These are phyloP conservation scores for Aphis craccivora DNA, from an alignment of 1,140 invertebrate species.

Conservation along the genomic window DNA sequence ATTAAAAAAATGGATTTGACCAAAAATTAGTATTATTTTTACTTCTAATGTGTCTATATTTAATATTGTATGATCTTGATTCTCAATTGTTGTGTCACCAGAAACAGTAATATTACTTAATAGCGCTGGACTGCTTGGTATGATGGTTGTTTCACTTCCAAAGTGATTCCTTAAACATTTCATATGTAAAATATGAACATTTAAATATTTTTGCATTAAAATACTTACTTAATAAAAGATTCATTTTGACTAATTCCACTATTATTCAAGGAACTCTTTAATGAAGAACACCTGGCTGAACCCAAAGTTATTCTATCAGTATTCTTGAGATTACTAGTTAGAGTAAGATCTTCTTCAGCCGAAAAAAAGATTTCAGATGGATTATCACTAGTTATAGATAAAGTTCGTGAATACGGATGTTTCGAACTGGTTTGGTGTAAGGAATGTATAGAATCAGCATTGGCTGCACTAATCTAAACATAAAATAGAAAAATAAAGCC, in stretches of 20 bases:
- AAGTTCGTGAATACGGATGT: conserved; percentile 70
- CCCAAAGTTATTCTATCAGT: conserved; percentile 19
- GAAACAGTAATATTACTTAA: conserved; percentile 3
- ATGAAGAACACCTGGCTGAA: conserved; percentile 29
- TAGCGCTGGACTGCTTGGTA: conserved; percentile 4
- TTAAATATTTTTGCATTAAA: not conserved
- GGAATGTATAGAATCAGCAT: conserved; percentile 34
- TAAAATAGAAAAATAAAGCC: conserved; percentile 6
- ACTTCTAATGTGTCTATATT: conserved; percentile 31
- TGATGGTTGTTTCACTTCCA: conserved; percentile 54
- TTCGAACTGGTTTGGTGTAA: conserved; percentile 42
- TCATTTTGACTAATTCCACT: conserved; percentile 42
- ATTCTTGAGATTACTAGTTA: not conserved
- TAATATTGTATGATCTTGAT: conserved; percentile 23
- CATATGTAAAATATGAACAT: not conserved
- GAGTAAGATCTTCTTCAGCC: conserved; percentile 83
- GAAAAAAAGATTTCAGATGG: conserved; percentile 91
- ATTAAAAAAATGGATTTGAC: not conserved
- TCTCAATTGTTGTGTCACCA: not conserved
- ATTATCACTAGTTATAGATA: conserved; percentile 87
- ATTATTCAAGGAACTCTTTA: conserved; percentile 41
- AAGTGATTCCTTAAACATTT: conserved; percentile 50
- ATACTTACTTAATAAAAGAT: conserved; percentile 48
- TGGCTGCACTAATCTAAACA: conserved; percentile 19
- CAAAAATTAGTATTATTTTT: not conserved